These are phyloP conservation scores for Condylura cristata DNA, from an alignment of 2,113 vertebrate genomes.

Conservation along the genomic window DNA sequence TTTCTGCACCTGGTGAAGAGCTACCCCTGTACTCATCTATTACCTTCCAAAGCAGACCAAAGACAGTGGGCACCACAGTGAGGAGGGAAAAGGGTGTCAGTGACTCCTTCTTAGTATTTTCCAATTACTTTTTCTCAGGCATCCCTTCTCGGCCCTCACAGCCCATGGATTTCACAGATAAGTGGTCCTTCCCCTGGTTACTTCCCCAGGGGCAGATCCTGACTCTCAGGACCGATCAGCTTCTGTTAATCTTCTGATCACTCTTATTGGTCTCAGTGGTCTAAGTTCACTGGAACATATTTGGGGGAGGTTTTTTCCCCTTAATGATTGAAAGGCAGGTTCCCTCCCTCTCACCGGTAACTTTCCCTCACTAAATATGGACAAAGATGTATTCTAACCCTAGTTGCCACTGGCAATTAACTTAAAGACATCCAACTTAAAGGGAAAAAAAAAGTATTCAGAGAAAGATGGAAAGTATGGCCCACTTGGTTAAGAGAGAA, in stretches of 20 bases:
- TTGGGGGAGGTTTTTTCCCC: not conserved
- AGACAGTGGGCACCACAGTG: not conserved
- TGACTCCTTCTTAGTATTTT: not conserved
- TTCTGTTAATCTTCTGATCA: not conserved
- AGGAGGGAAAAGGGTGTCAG: not conserved
- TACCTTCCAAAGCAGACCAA: not conserved
- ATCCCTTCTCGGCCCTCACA: accelerated
- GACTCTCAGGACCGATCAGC: not conserved
- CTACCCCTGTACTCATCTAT: not conserved
- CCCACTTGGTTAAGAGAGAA: not conserved
- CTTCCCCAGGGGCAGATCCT: too few relatives aligned
- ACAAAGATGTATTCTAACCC: not conserved
- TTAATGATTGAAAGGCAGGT: not conserved
- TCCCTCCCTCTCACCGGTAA: not conserved
- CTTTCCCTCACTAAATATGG: not conserved
- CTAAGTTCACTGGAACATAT: not conserved
- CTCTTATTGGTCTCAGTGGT: too few relatives aligned
- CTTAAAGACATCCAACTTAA: not conserved
- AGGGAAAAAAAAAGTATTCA: not conserved
- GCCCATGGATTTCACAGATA: not conserved
- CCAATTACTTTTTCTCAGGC: not conserved
- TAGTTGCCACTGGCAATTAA: not conserved
- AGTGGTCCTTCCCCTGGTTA: not conserved
- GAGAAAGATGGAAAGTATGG: not conserved
- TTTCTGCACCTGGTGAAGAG: not conserved